These are phyloP conservation scores for Nomada ruficornis DNA, from an alignment of 2,888 invertebrate genomes.

Conservation along the genomic window DNA sequence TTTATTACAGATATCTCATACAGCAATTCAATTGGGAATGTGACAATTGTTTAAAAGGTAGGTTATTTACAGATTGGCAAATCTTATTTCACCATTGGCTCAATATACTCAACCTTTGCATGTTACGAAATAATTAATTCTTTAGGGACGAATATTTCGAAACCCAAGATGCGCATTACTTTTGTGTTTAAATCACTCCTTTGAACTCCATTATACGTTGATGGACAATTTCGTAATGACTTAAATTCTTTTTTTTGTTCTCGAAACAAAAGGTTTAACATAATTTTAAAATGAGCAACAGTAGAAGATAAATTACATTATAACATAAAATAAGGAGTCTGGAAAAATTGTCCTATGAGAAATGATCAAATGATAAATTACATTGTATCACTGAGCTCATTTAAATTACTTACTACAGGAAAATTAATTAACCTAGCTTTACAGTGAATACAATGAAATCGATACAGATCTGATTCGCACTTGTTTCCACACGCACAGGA, in stretches of 20 bases:
- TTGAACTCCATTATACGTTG: background rate
- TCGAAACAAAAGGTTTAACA: background rate
- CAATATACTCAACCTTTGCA: background rate
- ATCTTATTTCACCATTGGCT: background rate
- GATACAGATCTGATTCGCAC: too few relatives aligned
- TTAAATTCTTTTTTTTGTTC: background rate
- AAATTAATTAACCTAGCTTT: too few relatives aligned
- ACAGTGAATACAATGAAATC: too few relatives aligned
- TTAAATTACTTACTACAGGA: too few relatives aligned
- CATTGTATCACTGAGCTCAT: too few relatives aligned
- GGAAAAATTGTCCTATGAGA: too few relatives aligned
- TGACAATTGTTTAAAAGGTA: constrained; percentile 87
- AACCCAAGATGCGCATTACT: background rate
- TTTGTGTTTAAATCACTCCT: background rate
- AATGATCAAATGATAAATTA: too few relatives aligned
- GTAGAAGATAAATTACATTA: background rate
- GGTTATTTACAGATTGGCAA: constrained; percentile 64
- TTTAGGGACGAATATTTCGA: too few relatives aligned
- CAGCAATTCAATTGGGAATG: constrained; percentile 86
- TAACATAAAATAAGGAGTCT: background rate
- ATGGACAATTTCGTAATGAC: background rate
- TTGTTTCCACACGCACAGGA: too few relatives aligned
- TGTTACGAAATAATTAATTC: too few relatives aligned
- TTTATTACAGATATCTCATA: constrained; percentile 86
- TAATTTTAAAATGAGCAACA: background rate